These are phyloP conservation scores for Myrmecophaga tridactyla DNA, from an alignment of 2,113 vertebrate genomes.

Conservation along the genomic window DNA sequence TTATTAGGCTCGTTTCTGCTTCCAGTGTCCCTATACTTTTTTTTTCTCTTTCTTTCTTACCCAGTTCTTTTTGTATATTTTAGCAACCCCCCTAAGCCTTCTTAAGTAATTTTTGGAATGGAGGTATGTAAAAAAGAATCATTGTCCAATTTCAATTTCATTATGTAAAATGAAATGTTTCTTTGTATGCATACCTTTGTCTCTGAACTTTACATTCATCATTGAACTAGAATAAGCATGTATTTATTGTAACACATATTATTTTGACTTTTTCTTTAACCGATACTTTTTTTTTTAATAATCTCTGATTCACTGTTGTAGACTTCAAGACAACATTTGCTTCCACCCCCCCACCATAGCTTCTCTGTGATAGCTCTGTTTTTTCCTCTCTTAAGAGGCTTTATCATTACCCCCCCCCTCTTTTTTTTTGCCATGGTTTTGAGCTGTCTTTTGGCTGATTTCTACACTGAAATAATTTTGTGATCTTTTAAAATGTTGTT, in stretches of 20 bases:
- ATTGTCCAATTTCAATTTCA: neutral
- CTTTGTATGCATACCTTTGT: neutral
- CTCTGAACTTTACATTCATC: neutral
- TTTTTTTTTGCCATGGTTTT: neutral
- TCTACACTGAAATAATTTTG: constrained; percentile 16
- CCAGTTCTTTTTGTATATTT: neutral
- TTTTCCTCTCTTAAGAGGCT: neutral
- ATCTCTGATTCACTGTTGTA: neutral
- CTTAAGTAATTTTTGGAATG: neutral
- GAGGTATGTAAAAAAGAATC: neutral
- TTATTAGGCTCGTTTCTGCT: neutral
- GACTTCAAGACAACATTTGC: neutral
- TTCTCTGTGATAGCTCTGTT: neutral
- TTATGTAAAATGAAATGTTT: neutral
- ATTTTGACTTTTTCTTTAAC: neutral
- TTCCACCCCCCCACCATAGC: neutral
- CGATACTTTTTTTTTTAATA: neutral
- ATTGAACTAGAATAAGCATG: neutral
- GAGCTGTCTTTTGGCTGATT: neutral
- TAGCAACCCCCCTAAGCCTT: neutral
- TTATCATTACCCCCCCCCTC: neutral
- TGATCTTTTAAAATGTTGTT: constrained; percentile 38
- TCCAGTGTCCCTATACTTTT: neutral
- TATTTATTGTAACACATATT: neutral
- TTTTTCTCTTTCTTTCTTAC: neutral